A percentile compares a stretch with the other conserved stretches of the same genome.
Conservation (phyloP, 2,888 invertebrate genomes). For the Morpho deidamia region DNA sequence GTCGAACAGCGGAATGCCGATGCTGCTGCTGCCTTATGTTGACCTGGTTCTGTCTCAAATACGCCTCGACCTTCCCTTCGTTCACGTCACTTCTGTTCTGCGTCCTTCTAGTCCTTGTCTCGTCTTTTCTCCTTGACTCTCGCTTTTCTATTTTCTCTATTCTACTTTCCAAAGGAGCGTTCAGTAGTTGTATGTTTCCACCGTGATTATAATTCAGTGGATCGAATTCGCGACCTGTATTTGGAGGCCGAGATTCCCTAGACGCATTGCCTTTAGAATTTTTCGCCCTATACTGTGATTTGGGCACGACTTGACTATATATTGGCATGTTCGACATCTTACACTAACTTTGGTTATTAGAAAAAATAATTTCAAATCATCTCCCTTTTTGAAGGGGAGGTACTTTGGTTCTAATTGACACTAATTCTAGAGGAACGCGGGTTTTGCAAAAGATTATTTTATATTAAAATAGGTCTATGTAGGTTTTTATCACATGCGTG, state of each 20-base stretch:
- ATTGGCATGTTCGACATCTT: constrained; percentile 75
- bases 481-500: constrained; percentile 41
- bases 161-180: constrained; percentile 43
- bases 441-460: constrained; percentile 28
- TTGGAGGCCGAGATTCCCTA: constrained; percentile 35
- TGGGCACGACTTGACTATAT: constrained; percentile 72
- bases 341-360: constrained; percentile 60
- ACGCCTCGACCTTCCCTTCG: constrained; percentile 70
- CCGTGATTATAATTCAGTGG: constrained; percentile 81
- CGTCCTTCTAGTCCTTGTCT: constrained; percentile 42
- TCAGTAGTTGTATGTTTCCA: constrained; percentile 57
- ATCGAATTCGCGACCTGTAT: constrained; percentile 76
- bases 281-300: constrained; percentile 56
- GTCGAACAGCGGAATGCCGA: constrained; percentile 64
- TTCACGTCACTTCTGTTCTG: constrained; percentile 42
- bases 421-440: constrained; percentile 63
- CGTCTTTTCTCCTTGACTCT: constrained; percentile 39
- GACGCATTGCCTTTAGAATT: constrained; percentile 37
- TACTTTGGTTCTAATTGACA: constrained; percentile 66
- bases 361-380: constrained; percentile 34
- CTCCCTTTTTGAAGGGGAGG: constrained; percentile 15
- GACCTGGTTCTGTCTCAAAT: constrained; percentile 68
- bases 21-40: constrained; percentile 71
- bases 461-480: constrained; percentile 40
- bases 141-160: constrained; percentile 47